These are phyloP conservation scores for Amphiprion ocellaris DNA, from an alignment of 2,113 vertebrate species.

Conservation along the genomic window DNA sequence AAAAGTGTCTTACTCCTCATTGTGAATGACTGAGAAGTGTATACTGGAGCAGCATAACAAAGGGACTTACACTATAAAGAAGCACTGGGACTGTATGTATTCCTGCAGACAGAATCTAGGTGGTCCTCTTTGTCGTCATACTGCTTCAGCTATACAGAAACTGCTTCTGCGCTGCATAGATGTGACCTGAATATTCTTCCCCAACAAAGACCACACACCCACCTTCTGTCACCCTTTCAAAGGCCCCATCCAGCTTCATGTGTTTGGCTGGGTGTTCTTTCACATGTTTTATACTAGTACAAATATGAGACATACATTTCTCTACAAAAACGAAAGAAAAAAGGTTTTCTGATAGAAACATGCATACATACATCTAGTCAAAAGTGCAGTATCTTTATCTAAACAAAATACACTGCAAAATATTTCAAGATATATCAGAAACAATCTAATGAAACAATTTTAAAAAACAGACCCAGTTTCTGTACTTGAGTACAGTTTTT, in stretches of 20 bases:
- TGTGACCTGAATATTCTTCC: conserved; percentile 51
- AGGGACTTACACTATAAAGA: conserved; percentile 9
- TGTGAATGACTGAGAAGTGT: conserved; percentile 11
- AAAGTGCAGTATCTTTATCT: neutral
- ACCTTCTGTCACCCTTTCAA: conserved; percentile 6
- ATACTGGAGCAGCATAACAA: conserved; percentile 25
- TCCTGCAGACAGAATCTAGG: conserved; percentile 31
- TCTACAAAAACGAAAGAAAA: neutral
- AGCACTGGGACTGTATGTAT: conserved; percentile 15
- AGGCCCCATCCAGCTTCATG: conserved; percentile 1
- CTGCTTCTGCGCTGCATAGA: conserved; percentile 9
- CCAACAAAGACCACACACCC: conserved; percentile 32
- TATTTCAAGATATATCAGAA: no score
- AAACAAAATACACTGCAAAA: no score
- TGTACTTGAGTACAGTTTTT: no score
- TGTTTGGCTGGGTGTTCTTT: conserved; percentile 4
- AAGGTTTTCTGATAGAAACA: no score
- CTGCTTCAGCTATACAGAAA: conserved; percentile 30
- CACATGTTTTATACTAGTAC: neutral
- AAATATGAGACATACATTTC: neutral
- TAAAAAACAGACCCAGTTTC: no score
- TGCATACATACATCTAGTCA: neutral
- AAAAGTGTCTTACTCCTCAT: neutral
- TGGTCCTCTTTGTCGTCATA: conserved; percentile 30
- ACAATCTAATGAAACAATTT: no score